Evolutionary conservation across 2,113 vertebrate species (phyloP).

Genomic region (Ramphastos sulfuratus): DNA sequence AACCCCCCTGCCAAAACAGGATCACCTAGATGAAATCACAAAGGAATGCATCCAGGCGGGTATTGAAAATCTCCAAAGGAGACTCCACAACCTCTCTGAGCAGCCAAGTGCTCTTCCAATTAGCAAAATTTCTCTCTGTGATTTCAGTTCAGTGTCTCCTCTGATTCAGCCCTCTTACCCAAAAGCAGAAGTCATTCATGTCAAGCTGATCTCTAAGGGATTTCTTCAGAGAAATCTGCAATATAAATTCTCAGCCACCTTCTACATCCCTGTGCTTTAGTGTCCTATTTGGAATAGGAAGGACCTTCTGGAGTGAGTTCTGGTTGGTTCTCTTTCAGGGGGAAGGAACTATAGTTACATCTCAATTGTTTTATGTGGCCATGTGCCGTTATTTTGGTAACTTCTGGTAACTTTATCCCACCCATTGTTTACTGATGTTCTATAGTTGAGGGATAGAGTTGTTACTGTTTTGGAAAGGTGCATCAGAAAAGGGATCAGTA

Average conservation of each 20-base stretch:
- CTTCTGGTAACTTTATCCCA: background rate
- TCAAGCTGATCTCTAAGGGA: too few relatives aligned
- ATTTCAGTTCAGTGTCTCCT: background rate
- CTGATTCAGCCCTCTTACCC: background rate
- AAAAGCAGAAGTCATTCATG: background rate
- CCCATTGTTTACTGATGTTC: background rate
- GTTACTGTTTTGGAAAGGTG: background rate
- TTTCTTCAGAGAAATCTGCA: background rate
- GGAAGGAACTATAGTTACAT: background rate
- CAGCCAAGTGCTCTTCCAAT: background rate
- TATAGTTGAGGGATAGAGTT: background rate
- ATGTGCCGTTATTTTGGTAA: background rate
- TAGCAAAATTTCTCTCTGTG: background rate
- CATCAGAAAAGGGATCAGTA: background rate
- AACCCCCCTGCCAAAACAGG: too few relatives aligned
- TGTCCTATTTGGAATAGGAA: background rate
- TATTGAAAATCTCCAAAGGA: too few relatives aligned
- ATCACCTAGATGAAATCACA: too few relatives aligned
- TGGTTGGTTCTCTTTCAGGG: background rate
- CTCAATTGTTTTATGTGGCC: background rate
- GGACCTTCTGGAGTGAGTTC: background rate
- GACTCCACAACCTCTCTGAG: too few relatives aligned
- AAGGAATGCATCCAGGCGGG: too few relatives aligned
- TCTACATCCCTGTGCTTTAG: background rate
- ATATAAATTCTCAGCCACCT: background rate